phyloP scores from a whole-genome alignment of 2,797 vertebrate species.

The Lepus townsendii region DNA sequence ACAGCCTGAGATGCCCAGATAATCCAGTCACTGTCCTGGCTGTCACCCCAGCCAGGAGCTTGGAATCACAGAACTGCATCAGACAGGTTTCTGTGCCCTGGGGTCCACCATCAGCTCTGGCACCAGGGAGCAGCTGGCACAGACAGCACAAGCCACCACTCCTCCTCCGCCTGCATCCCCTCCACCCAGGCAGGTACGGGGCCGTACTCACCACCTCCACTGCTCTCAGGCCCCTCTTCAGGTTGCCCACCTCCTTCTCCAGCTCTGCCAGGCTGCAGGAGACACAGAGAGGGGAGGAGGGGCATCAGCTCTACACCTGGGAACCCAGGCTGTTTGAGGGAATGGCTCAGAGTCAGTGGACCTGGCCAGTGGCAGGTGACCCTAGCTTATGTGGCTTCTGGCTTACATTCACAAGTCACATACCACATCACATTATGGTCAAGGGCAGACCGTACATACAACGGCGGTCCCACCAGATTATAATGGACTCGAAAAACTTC shows the following conservation, averaged over 20 bases:
- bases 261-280: constrained; percentile 94
- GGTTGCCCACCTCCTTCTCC: constrained; percentile 97
- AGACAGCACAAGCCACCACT: too few relatives aligned
- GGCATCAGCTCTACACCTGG: not conserved
- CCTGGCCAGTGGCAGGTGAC: too few relatives aligned
- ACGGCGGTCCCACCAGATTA: too few relatives aligned
- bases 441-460: too few relatives aligned
- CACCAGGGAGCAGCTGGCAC: too few relatives aligned
- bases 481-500: too few relatives aligned
- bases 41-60: too few relatives aligned
- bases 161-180: not conserved
- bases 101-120: too few relatives aligned
- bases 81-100: not conserved
- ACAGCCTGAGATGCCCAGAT: not conserved
- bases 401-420: not conserved
- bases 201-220: constrained; percentile 95
- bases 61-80: not conserved
- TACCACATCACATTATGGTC: too few relatives aligned
- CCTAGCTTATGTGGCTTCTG: not conserved
- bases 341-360: not conserved
- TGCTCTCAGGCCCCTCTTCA: constrained; percentile 96
- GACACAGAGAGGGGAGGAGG: not conserved
- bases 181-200: not conserved
- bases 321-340: not conserved
- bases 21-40: not conserved